These are phyloP conservation scores for Climacteris rufus DNA, from an alignment of 2,113 vertebrate genomes.

Conservation along the genomic window DNA sequence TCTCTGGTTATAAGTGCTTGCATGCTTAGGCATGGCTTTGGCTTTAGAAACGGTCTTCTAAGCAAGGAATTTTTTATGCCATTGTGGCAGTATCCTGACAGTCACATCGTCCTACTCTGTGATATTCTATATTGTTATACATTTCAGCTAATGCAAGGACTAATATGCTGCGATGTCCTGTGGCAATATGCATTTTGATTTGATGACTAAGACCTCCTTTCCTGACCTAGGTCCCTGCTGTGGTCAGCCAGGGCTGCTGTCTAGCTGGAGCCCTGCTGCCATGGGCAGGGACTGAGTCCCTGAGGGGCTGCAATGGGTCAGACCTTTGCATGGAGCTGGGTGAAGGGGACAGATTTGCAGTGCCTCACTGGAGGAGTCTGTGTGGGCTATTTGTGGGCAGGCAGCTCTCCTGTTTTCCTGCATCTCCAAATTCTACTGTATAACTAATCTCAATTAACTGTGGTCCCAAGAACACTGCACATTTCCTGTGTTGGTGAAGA, in stretches of 20 bases:
- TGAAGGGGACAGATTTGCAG: background rate
- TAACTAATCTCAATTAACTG: background rate
- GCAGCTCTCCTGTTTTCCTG: background rate
- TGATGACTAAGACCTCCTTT: background rate
- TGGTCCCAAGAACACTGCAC: background rate
- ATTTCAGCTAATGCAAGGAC: background rate
- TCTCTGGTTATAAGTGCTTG: background rate
- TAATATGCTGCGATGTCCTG: background rate
- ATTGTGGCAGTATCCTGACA: background rate
- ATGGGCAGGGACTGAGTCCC: background rate
- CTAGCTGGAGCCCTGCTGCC: background rate
- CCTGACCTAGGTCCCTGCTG: background rate
- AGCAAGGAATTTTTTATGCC: background rate
- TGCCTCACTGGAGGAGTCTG: fast-evolving
- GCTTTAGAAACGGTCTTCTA: background rate
- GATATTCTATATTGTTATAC: background rate
- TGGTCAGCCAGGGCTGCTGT: background rate
- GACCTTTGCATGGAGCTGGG: background rate
- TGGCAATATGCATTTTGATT: background rate
- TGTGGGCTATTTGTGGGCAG: background rate
- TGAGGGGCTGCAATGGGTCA: background rate
- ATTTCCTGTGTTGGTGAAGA: background rate
- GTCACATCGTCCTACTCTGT: background rate
- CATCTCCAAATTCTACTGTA: background rate
- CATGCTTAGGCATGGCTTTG: background rate